A percentile compares a stretch with the other conserved stretches of the same genome.
These are phyloP conservation scores for Oopsacas minuta DNA, from an alignment of 37 sponge, comb jelly and placozoan species.

Conservation along the genomic window DNA sequence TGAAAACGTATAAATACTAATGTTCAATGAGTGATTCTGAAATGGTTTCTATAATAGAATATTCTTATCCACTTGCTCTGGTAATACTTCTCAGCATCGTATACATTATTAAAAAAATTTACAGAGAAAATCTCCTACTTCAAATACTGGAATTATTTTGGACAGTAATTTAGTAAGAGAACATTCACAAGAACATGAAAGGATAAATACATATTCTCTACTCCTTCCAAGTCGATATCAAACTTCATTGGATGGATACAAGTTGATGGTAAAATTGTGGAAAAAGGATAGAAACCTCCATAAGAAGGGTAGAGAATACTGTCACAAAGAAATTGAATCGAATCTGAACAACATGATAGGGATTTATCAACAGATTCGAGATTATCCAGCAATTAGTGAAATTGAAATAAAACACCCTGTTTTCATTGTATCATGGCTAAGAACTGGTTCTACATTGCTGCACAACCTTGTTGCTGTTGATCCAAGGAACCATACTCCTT, in stretches of 20 bases:
- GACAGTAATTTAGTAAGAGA: no score
- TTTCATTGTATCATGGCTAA: not conserved
- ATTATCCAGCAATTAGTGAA: not conserved
- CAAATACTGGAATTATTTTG: no score
- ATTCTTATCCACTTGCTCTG: no score
- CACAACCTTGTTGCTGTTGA: not conserved
- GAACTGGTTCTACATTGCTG: not conserved
- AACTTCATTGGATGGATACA: not conserved
- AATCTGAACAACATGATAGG: not conserved
- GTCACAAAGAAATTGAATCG: not conserved
- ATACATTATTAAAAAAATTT: no score
- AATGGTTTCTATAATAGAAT: no score
- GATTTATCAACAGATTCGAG: not conserved
- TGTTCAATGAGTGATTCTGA: no score
- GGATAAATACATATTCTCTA: not conserved
- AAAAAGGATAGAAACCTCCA: not conserved
- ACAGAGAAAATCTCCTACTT: no score
- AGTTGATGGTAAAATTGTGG: not conserved
- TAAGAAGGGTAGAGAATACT: not conserved
- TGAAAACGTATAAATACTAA: no score
- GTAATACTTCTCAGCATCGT: no score
- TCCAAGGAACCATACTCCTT: not conserved
- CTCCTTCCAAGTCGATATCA: not conserved
- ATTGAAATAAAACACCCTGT: not conserved
- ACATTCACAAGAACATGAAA: not conserved